Evolutionary conservation across 2,888 invertebrate genomes (phyloP), one percentile per base, ranked within the genome.

Genomic region (Synergus itoensis): DNA sequence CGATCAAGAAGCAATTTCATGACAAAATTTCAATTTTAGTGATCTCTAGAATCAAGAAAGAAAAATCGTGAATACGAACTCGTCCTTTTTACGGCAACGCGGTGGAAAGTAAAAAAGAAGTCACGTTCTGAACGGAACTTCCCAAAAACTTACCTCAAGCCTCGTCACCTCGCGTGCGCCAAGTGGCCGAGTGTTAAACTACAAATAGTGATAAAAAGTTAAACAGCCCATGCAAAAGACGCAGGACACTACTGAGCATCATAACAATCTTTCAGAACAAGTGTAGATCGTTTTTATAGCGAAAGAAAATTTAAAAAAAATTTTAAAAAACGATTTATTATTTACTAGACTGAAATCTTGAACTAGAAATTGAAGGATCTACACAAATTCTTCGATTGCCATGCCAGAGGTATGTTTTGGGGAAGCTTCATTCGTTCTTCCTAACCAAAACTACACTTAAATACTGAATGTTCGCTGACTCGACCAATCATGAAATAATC

Each of bases 401-500:
- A 86, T 89, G 89, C 87, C 84, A 88, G 91, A 91, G 91, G 91
- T 91, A 91, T 90, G 90, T 91, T 91, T 91, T 91, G 91, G 91
- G 90, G 91, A 91, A 91, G 91, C 87, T 90, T 87, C 86, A 87
- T 91, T 89, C 88, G 87, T 89, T 90, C 89, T 89, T 91, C 90
- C 91, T 89, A 89, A 85, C 89, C 89, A 90, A 91, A 90, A 90
- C 88, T 85, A 89, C 88, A 86, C 83, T 85, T 87, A 83, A 82
- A 79, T 86, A 85, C 7, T 62, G 14, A 21, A 62, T 21, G 18
- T 28, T 14, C 62, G 12, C 11, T 21, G 5, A 21, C 62, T 62
- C 14, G 12, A 45, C 7, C 8, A 45, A 69, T 48, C 3, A 28
- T 45, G 18, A 67, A 45, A 28, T 43, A 69, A 28, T 16, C 4